Conservation (phyloP, 2,888 invertebrate genomes). For the Athalia rosae region DNA sequence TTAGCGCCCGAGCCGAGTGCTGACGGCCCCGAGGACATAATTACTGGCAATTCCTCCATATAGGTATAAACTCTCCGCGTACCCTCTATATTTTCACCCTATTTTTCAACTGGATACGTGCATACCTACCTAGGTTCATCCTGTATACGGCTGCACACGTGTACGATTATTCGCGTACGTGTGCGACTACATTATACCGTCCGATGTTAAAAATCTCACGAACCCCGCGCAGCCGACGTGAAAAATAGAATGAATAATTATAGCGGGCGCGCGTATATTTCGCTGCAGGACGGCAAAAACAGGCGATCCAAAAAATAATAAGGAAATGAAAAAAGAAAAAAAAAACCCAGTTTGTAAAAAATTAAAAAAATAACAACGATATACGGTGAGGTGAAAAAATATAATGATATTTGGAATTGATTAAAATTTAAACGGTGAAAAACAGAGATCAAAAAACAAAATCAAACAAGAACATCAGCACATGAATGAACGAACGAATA, state of each 20-base stretch:
- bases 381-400: too few species aligned
- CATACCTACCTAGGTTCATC: background rate
- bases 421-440: background rate
- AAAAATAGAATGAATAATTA: conserved; percentile 41
- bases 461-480: background rate
- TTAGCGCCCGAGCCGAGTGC: background rate
- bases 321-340: conserved; percentile 16
- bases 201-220: background rate
- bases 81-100: background rate
- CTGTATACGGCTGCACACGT: background rate
- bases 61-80: background rate
- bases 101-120: background rate
- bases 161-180: background rate
- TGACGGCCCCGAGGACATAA: conserved; percentile 32
- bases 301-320: conserved; percentile 29
- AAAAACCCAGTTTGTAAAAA: background rate
- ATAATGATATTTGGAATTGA: background rate
- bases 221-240: background rate
- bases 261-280: conserved; percentile 21
- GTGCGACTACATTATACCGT: conserved; percentile 7
- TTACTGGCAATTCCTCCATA: conserved; percentile 32
- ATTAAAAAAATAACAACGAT: background rate
- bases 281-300: conserved; percentile 9
- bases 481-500: background rate
- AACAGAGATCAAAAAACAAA: too few species aligned